A percentile compares a stretch with the other conserved stretches of the same genome.
These are phyloP conservation scores for Xestia sexstrigata DNA, from an alignment of 2,888 invertebrate genomes.

Conservation along the genomic window DNA sequence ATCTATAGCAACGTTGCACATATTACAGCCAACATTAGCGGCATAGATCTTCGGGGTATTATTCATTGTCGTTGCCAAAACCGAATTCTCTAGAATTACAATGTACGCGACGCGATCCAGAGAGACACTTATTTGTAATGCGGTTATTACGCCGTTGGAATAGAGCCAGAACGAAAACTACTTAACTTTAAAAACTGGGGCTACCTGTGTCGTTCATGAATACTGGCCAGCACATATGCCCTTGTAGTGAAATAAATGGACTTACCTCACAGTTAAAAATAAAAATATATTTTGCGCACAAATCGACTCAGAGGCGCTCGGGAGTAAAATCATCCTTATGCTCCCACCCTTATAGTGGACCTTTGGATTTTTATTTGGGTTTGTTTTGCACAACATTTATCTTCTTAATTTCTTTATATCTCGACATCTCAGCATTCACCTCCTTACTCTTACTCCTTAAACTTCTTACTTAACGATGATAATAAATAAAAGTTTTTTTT, in stretches of 20 bases:
- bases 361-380: too few species aligned
- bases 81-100: slow-evolving; percentile 69
- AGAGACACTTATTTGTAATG: slow-evolving; percentile 81
- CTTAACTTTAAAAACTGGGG: slow-evolving; percentile 79
- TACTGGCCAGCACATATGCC: slow-evolving; percentile 60
- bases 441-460: background rate
- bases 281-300: background rate
- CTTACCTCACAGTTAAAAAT: background rate
- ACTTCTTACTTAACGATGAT: background rate
- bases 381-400: too few species aligned
- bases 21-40: slow-evolving; percentile 59
- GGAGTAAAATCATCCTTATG: background rate
- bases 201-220: slow-evolving; percentile 79
- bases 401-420: too few species aligned
- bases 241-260: slow-evolving; percentile 51
- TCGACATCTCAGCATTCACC: too few species aligned
- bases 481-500: too few species aligned
- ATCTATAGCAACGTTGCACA: slow-evolving; percentile 57
- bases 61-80: slow-evolving; percentile 68
- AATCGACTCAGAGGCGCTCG: background rate
- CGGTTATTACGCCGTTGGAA: slow-evolving; percentile 81
- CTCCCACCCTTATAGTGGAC: background rate
- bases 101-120: slow-evolving; percentile 70
- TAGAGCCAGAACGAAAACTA: slow-evolving; percentile 77
- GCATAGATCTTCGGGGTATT: slow-evolving; percentile 61